phyloP scores from a whole-genome alignment of 2,113 vertebrate species.

The Platichthys flesus region DNA sequence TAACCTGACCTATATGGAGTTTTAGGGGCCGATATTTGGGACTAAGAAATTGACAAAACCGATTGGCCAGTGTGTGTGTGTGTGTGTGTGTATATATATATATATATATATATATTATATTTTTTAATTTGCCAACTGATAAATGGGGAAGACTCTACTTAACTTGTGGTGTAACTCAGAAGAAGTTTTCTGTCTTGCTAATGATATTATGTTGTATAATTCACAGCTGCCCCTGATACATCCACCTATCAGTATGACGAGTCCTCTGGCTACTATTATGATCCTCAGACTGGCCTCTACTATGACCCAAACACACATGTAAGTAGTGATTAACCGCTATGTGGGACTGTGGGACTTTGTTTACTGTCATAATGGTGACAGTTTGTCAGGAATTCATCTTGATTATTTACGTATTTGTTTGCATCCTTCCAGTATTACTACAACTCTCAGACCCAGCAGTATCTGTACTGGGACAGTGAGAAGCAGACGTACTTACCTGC shows the following conservation, averaged over 20 bases:
- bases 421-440: constrained; percentile 91
- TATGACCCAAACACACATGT: constrained; percentile 98
- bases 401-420: not conserved
- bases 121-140: no score
- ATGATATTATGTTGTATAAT: constrained; percentile 22
- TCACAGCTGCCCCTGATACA: constrained; percentile 90
- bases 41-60: no score
- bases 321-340: constrained; percentile 40
- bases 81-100: no score
- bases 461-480: constrained; percentile 97
- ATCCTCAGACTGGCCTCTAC: constrained; percentile 93
- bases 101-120: no score
- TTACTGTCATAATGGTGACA: not conserved
- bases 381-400: not conserved
- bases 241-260: constrained; percentile 98
- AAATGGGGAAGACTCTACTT: no score
- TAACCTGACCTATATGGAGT: no score
- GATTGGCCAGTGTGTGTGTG: no score
- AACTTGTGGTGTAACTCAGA: not conserved
- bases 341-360: not conserved
- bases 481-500: constrained; percentile 95
- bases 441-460: constrained; percentile 97
- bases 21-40: no score
- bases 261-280: constrained; percentile 97
- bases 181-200: not conserved